Evolutionary conservation across 2,797 vertebrate species (phyloP).

Genomic region (Acrossocheilus wenchowensis): DNA sequence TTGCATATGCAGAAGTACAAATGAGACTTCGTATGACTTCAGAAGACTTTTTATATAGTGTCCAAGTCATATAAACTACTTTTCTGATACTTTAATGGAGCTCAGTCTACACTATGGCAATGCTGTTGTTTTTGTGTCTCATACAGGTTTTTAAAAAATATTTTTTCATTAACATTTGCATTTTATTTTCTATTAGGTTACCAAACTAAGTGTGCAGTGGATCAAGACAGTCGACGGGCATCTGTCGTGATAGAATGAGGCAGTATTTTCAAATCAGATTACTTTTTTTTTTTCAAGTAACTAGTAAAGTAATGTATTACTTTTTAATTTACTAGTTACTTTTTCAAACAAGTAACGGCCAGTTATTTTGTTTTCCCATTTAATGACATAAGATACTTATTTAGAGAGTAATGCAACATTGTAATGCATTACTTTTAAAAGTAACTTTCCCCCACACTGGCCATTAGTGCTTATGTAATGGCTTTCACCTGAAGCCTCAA

Average conservation of each 20-base stretch:
- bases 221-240: constrained; percentile 45
- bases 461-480: constrained; percentile 62
- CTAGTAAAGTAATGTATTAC: not conserved
- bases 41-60: not conserved
- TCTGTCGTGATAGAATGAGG: constrained; percentile 38
- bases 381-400: not conserved
- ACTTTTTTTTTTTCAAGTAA: not conserved
- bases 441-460: not conserved
- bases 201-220: constrained; percentile 18
- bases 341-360: not conserved
- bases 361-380: not conserved
- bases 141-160: not conserved
- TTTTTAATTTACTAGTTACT: not conserved
- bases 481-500: constrained; percentile 70
- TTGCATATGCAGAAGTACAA: not conserved
- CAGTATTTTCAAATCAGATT: constrained; percentile 39
- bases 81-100: not conserved
- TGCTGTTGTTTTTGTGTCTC: not conserved
- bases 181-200: not conserved
- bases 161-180: not conserved
- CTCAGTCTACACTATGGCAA: not conserved
- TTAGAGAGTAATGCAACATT: not conserved
- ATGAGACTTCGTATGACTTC: not conserved
- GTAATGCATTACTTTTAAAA: not conserved
- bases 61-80: not conserved